Base-by-base conservation (phyloP, 1,140 invertebrate species). In the Drosophila tropicalis region DNA sequence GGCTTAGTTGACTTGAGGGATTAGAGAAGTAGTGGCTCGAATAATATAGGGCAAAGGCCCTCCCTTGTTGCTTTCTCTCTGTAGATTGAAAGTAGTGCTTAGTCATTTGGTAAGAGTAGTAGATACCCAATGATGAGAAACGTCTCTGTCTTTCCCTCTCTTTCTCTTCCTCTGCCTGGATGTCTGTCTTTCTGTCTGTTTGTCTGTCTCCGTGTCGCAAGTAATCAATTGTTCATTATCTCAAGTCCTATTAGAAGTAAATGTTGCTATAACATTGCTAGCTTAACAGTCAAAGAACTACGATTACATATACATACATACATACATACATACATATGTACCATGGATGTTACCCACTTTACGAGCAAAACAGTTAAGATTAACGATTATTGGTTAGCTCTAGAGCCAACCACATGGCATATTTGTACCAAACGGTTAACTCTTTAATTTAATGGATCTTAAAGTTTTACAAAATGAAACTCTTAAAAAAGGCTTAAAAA, bases 161-260 rank as follows among this genome's bases (percentile, higher is more conserved):
- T 17, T 2, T 7, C 15, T 17, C 41, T 44, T 12, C 1, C 5
- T 44, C 41, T 44, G 15, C 7, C 15, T 44, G n/a, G n/a, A n/a
- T n/a, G n/a, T 17, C 44, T 19, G 7, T 9, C 7, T 19, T 2
- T 44, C 41, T 44, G 15, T 17, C 15, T 44, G 5, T 44, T 9
- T 19, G 17, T 17, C 17, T 19, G 7, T 25, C 22, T 25, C 22
- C 7, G 15, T 17, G 44, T 19, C 19, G 15, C 44, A 47, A 51
- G 44, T 51, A 51, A 51, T 51, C 44, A 51, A 51, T 51, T 51
- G 44, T 51, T 51, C 44, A 51, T 51, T 51, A 51, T 51, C 44
- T 51, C 44, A 0, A 12, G 44, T 51, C 44, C 44, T 51, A 51
- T 51, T 51, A 51, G 44, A 19, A 22, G 17, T 51, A 51, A 51